A percentile compares a stretch with the other conserved stretches of the same genome.
phyloP scores from a whole-genome alignment of 2,113 vertebrate genomes.

The Chrysemys picta region DNA sequence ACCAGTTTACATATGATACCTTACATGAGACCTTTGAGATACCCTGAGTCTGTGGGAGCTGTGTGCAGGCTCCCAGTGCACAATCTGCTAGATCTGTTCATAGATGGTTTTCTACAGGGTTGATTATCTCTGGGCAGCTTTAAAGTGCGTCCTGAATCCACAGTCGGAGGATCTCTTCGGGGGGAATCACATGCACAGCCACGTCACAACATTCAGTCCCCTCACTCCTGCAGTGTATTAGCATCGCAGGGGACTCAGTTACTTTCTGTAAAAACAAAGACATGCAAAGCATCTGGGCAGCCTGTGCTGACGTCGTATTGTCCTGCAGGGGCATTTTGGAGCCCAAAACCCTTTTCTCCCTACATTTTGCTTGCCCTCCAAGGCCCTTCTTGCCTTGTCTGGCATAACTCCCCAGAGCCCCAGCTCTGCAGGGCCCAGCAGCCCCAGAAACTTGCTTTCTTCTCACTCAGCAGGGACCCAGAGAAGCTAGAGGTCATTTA shows the following conservation, averaged over 20 bases:
- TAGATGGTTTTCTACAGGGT: neutral
- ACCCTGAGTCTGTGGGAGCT: neutral
- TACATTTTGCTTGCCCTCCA: neutral
- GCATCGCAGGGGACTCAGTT: constrained; percentile 45
- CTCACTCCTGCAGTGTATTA: constrained; percentile 41
- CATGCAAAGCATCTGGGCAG: neutral
- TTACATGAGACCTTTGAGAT: neutral
- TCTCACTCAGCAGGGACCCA: neutral
- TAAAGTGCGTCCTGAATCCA: constrained; percentile 57
- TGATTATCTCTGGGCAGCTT: neutral
- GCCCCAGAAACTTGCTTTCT: neutral
- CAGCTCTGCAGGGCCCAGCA: neutral
- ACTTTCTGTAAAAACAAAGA: constrained; percentile 69
- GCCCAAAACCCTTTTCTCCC: neutral
- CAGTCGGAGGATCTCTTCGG: constrained; percentile 57
- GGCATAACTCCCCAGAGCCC: neutral
- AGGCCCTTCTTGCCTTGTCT: neutral
- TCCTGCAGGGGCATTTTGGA: neutral
- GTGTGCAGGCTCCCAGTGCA: neutral
- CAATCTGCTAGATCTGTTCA: neutral
- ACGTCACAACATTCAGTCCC: constrained; percentile 61
- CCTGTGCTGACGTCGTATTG: neutral
- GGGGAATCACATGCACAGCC: constrained; percentile 11
- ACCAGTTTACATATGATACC: neutral
- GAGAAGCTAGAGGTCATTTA: neutral